Evolutionary conservation across 2,888 invertebrate species (phyloP).

Genomic region (Drosophila borealis): DNA sequence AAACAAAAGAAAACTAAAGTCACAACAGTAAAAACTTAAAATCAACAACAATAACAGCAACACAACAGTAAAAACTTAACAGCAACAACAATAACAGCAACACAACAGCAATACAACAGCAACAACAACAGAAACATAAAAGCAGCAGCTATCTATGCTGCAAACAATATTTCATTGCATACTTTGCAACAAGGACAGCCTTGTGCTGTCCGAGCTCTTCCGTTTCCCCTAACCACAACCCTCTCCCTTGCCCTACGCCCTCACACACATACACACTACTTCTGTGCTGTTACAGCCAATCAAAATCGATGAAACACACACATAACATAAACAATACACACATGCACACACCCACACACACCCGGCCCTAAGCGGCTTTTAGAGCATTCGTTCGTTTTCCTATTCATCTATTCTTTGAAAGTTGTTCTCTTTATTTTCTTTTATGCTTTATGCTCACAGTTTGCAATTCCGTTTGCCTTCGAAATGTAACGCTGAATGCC

Average conservation of each 20-base stretch:
- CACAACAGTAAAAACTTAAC: constrained; percentile 39
- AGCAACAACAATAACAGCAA: constrained; percentile 31
- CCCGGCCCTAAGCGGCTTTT: constrained; percentile 35
- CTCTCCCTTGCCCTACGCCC: not conserved
- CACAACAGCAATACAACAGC: constrained; percentile 29
- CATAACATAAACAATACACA: constrained; percentile 3
- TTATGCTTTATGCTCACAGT: constrained; percentile 33
- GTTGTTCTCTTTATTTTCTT: constrained; percentile 8
- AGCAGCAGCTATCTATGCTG: not conserved
- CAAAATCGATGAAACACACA: constrained; percentile 22
- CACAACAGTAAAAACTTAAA: constrained; percentile 45
- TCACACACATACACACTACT: not conserved
- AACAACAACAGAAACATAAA: not conserved
- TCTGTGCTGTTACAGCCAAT: constrained; percentile 1
- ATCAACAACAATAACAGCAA: constrained; percentile 31
- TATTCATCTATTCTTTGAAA: constrained; percentile 33
- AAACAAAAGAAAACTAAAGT: constrained; percentile 42
- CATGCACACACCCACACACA: constrained; percentile 9
- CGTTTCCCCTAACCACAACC: constrained; percentile 13
- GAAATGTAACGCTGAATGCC: constrained; percentile 53
- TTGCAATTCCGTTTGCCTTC: constrained; percentile 37
- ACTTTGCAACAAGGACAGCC: constrained; percentile 7
- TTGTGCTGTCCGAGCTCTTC: constrained; percentile 27
- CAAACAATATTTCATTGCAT: not conserved
- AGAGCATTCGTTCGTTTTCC: constrained; percentile 23